Base-by-base conservation (phyloP, 2,113 vertebrate species). In the Gallinago paraguaiae region DNA sequence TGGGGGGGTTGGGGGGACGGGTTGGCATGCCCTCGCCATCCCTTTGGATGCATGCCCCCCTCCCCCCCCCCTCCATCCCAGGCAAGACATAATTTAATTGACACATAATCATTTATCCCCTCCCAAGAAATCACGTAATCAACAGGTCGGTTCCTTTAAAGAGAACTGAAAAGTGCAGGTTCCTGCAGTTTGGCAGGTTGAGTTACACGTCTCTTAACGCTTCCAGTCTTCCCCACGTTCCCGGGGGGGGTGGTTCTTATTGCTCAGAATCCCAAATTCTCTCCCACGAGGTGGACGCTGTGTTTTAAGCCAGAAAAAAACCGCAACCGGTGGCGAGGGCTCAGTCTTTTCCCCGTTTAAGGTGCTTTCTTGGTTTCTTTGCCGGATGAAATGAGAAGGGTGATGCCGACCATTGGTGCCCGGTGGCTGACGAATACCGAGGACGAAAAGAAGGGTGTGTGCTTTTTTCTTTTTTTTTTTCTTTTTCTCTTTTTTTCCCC, bases 351-450 rank as follows among this genome's bases (percentile, higher is more conserved):
- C 92, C 90, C 13, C 3, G 16, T 27, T 57, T 96, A 95, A 96
- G 91, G 97, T 92, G 93, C 93, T 96, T 95, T 64, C 89, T 80
- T 81, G 89, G n/a, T 78, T 24, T 68, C 92, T 89, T 90, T 86
- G 82, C 94, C 67, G 0, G 35, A 77, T 86, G 91, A 93, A 94
- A 90, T 59, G 91, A 90, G 33, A 19, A 68, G 0, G 19, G 71
- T 45, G 88, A 45, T 2, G 0, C 1, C 28, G 74, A 59, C 57
- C 54, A 10, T 25, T 3, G 41, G 23, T n/a, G 82, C 63, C 31
- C 7, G 7, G 39, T 31, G 67, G 68, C 59, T 43, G 64, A 81
- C 0, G 0, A 30, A 60, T 15, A 61, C 61, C 6, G 15, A 86
- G 71, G 92, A 35, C 1, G 2, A 39, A 13, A 48, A 91, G 23